Evolutionary conservation across 2,888 invertebrate genomes (phyloP).

Genomic region (Dryobotodes eremita): DNA sequence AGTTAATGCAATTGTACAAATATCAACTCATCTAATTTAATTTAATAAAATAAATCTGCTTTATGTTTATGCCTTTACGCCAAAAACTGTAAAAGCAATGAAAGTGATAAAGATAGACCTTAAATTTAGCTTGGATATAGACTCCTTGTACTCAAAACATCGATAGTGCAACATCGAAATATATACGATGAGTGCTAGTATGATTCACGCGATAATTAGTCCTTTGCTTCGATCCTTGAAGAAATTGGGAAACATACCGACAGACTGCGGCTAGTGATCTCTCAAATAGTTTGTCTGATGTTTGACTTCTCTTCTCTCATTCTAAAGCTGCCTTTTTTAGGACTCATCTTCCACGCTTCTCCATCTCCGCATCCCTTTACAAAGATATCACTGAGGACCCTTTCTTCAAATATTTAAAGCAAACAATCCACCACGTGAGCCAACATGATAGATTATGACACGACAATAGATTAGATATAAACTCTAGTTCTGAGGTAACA

Average conservation of each 20-base stretch:
- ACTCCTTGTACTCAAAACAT: conserved; percentile 64
- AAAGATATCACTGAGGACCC: neutral
- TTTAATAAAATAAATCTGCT: neutral
- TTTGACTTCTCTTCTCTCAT: neutral
- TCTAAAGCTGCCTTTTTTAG: neutral
- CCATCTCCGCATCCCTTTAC: neutral
- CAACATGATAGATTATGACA: conserved; percentile 38
- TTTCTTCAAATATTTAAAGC: neutral
- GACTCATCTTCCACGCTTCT: neutral
- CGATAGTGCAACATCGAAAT: conserved; percentile 58
- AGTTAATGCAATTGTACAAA: neutral
- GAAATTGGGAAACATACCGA: neutral
- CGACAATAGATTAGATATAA: conserved; percentile 31
- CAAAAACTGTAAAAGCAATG: conserved; percentile 71
- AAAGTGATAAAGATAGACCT: conserved; percentile 51
- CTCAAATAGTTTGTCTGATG: neutral
- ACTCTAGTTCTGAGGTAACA: conserved; percentile 59
- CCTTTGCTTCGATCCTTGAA: conserved; percentile 3
- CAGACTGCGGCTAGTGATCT: no score
- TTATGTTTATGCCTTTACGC: conserved; percentile 63
- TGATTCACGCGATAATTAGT: conserved; percentile 15
- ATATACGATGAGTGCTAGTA: conserved; percentile 51
- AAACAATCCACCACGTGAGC: conserved; percentile 26
- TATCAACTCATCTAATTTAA: neutral
- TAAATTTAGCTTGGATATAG: conserved; percentile 59